phyloP scores from a whole-genome alignment of 2,113 vertebrate species.

The Passer domesticus region DNA sequence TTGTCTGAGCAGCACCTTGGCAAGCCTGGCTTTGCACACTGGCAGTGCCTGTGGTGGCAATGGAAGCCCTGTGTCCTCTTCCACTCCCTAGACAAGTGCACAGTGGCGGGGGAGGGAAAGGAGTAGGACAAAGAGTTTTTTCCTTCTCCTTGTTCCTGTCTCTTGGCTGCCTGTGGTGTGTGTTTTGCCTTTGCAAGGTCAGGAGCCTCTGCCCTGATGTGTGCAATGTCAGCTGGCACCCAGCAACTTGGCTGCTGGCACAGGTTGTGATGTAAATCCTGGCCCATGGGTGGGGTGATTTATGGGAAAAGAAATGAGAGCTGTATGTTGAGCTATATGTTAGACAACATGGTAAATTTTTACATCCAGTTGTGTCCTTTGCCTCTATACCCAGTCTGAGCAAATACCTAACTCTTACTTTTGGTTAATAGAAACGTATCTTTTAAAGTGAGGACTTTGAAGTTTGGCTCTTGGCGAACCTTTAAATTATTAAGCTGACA shows the following conservation, averaged over 20 bases:
- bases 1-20: neutral
- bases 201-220: neutral
- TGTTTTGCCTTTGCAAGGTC: neutral
- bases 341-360: neutral
- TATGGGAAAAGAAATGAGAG: neutral
- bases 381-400: neutral
- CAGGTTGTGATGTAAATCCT: neutral
- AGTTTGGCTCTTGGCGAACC: neutral
- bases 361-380: neutral
- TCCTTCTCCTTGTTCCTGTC: neutral
- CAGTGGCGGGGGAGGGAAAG: neutral
- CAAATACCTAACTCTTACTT: neutral
- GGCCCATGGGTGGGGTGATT: neutral
- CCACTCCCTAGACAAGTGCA: neutral
- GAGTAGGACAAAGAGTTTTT: neutral
- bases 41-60: neutral
- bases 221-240: neutral
- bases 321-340: neutral
- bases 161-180: neutral
- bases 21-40: neutral
- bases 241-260: neutral
- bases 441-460: neutral
- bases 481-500: neutral
- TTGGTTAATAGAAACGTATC: neutral
- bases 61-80: neutral